These are phyloP conservation scores for Yponomeuta plumbellus DNA, from an alignment of 2,888 invertebrate species.

Conservation along the genomic window DNA sequence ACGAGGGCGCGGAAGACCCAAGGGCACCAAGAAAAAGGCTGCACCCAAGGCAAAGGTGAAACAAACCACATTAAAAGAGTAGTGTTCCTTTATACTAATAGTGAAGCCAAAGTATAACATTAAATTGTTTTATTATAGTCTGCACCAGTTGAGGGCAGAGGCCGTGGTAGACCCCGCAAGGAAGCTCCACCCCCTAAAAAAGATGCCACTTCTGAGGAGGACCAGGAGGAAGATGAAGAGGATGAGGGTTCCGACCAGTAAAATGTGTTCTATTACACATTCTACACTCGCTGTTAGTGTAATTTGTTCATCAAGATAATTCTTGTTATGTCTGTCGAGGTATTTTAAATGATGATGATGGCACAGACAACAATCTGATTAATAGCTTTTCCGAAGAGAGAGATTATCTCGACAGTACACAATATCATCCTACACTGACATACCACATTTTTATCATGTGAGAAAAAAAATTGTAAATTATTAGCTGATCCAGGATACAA, in stretches of 20 bases:
- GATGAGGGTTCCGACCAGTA: constrained; percentile 71
- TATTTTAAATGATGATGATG: constrained; percentile 18
- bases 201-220: constrained; percentile 69
- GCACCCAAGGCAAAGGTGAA: constrained; percentile 63
- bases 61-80: not conserved
- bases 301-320: constrained; percentile 69
- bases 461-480: constrained; percentile 13
- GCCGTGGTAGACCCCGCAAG: constrained; percentile 68
- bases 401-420: constrained; percentile 64
- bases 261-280: constrained; percentile 26
- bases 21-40: constrained; percentile 73
- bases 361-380: constrained; percentile 16
- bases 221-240: constrained; percentile 71
- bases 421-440: constrained; percentile 17
- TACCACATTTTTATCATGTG: constrained; percentile 7
- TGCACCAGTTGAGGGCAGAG: constrained; percentile 57
- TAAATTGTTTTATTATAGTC: not conserved
- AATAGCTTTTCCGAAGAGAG: constrained; percentile 30
- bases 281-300: constrained; percentile 58
- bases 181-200: constrained; percentile 69
- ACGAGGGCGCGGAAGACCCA: constrained; percentile 74
- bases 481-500: constrained; percentile 39
- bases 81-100: not conserved
- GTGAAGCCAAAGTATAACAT: not conserved
- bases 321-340: constrained; percentile 40